Evolutionary conservation across 2,888 invertebrate species (phyloP).

Genomic region (Zaprionus bogoriensis): DNA sequence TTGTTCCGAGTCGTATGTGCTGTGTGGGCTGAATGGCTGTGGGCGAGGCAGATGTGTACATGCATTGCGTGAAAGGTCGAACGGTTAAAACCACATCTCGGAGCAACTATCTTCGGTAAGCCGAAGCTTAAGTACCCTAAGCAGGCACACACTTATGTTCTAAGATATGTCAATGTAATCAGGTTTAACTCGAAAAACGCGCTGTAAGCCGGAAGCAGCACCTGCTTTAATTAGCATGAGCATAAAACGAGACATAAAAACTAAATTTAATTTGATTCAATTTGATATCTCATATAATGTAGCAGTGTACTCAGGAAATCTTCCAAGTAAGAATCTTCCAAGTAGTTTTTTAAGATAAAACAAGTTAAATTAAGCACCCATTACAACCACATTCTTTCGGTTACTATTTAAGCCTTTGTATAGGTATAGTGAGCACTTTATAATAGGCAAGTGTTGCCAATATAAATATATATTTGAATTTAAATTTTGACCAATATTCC

Average conservation of each 20-base stretch:
- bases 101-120: background rate
- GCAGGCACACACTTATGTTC: background rate
- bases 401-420: no score
- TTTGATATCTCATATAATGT: background rate
- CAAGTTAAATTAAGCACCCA: no score
- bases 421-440: no score
- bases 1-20: slow-evolving; percentile 12
- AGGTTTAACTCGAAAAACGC: no score
- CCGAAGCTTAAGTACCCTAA: background rate
- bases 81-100: background rate
- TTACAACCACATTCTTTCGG: no score
- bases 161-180: no score
- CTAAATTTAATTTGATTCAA: background rate
- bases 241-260: background rate
- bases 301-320: no score
- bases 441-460: no score
- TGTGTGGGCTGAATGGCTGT: slow-evolving; percentile 16
- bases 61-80: slow-evolving; percentile 4
- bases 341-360: background rate
- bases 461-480: no score
- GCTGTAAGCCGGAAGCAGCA: background rate
- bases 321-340: no score
- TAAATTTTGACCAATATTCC: background rate
- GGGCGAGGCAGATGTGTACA: slow-evolving; percentile 13
- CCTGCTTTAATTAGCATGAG: background rate